These are phyloP conservation scores for Chlorodrepanis virens DNA, from an alignment of 2,113 vertebrate species.

Conservation along the genomic window DNA sequence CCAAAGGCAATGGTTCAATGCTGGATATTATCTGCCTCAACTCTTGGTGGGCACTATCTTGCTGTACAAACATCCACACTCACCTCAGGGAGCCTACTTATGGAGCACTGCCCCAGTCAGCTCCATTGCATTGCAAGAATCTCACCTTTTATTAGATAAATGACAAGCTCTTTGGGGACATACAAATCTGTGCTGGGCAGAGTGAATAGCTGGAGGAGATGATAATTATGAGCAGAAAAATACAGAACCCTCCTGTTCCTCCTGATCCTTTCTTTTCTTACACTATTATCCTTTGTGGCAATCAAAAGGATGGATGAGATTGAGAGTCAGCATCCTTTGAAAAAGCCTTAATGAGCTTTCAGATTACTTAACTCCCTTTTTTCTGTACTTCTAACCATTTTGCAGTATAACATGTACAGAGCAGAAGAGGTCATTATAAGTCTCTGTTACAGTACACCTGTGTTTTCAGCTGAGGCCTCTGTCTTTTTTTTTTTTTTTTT, in stretches of 20 bases:
- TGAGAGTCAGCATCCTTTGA: not conserved
- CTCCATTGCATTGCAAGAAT: not conserved
- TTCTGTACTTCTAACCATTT: not conserved
- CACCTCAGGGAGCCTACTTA: not conserved
- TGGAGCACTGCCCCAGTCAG: not conserved
- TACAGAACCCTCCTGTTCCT: rapidly evolving
- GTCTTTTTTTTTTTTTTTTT: not conserved
- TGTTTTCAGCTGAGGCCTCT: not conserved
- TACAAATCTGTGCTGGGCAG: not conserved
- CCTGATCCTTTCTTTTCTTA: not conserved
- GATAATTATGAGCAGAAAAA: not conserved
- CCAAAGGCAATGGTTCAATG: not conserved
- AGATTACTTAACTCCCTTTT: not conserved
- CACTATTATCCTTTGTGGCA: not conserved
- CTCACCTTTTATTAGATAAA: not conserved
- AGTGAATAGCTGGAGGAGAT: not conserved
- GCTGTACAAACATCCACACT: not conserved
- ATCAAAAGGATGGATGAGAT: not conserved
- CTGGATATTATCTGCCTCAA: not conserved
- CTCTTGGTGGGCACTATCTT: not conserved
- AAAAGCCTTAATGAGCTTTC: not conserved
- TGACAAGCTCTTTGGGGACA: not conserved
- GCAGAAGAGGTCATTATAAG: not conserved
- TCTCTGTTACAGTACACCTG: not conserved
- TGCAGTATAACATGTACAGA: rapidly evolving